phyloP scores from a whole-genome alignment of 2,797 vertebrate species.

The Hyperoplus lanceolatus region DNA sequence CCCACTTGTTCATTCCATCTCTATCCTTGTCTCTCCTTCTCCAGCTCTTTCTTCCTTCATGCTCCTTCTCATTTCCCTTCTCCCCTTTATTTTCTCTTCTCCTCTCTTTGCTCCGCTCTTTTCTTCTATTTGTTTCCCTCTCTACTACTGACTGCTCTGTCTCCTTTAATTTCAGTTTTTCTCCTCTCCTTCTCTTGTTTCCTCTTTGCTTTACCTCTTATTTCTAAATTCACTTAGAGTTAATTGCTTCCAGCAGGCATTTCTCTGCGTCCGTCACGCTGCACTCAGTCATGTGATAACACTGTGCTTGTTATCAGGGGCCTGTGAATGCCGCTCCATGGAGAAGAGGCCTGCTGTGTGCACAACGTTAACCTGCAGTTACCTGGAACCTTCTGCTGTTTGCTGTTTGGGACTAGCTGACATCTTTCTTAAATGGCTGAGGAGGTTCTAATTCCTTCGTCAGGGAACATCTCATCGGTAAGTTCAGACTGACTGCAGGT shows the following conservation, averaged over 20 bases:
- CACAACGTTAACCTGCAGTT: slow-evolving; percentile 23
- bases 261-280: slow-evolving; percentile 81
- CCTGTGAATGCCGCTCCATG: slow-evolving; percentile 34
- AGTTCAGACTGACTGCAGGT: slow-evolving; percentile 54
- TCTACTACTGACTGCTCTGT: neutral
- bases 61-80: neutral
- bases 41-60: neutral
- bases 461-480: slow-evolving; percentile 82
- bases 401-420: slow-evolving; percentile 24
- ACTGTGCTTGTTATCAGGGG: slow-evolving; percentile 68
- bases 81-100: neutral
- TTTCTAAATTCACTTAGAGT: slow-evolving; percentile 83
- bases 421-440: slow-evolving; percentile 82
- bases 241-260: slow-evolving; percentile 86
- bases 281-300: slow-evolving; percentile 85
- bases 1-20: neutral
- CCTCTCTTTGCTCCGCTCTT: neutral
- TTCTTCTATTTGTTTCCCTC: neutral
- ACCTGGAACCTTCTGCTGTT: neutral
- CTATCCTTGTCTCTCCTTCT: neutral
- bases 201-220: slow-evolving; percentile 1
- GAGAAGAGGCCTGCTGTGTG: slow-evolving; percentile 26
- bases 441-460: slow-evolving; percentile 80
- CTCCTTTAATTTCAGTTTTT: too few species aligned
- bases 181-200: neutral